Base-by-base conservation (phyloP, 1,140 invertebrate species). In the Meloidogyne floridensis region DNA sequence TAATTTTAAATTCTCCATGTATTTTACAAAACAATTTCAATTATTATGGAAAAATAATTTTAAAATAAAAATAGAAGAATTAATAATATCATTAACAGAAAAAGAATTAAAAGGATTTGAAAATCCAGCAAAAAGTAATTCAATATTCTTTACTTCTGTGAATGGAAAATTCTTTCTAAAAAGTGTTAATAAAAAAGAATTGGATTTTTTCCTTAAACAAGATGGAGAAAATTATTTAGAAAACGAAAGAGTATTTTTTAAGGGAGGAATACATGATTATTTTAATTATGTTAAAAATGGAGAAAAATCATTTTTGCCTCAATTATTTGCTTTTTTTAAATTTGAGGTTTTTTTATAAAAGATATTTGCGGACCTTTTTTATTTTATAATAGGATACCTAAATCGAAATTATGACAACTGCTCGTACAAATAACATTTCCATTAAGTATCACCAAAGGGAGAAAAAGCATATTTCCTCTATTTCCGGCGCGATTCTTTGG, bases 301-400 rank as follows among this genome's bases (percentile, higher is more conserved):
- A 18, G 59, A 65, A 65, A 65, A 65, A 65, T 65, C 59, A 65
- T 65, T 65, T n/a, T 65, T 65, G n/a, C 59, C 59, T n/a, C 59
- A 65, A 65, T 65, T 65, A n/a, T 65, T 65, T 65, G 59, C 15
- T n/a, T 65, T 65, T 65, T 65, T 65, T 65, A 65, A 65, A 65
- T 65, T 65, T 65, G n/a, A 65, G 15, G 59, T 54, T 65, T 65
- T n/a, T n/a, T 47, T 47, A n/a, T 65, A 47, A 54, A 13, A 10
- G 3, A n/a, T 18, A n/a, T n/a, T n/a, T n/a, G n/a, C n/a, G 7
- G n/a, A 65, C 32, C 32, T 2, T 32, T 32, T 65, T 65, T 65
- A 47, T 47, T 47, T 47, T 47, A 47, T 47, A 47, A 47, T 32
- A 32, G 2, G 32, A 32, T 32, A 20, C 20, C 20, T 20, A 32